Evolutionary conservation across 2,113 vertebrate species (phyloP), one percentile per base, ranked within the genome.

Genomic region (Aspiorhynchus laticeps): DNA sequence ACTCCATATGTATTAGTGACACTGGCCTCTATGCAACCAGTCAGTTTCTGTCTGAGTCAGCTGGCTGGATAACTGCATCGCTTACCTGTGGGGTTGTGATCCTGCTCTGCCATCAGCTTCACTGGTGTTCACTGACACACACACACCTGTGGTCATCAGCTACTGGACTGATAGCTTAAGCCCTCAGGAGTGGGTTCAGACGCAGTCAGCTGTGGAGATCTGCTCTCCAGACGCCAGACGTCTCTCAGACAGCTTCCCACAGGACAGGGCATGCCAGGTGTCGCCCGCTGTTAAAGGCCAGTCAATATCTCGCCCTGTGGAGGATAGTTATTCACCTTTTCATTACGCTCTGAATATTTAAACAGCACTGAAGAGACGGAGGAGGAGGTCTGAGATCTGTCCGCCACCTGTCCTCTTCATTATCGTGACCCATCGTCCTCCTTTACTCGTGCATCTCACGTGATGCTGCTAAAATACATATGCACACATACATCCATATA

Each of bases 341-440:
- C 94, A 94, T 95, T 94, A 94, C 88, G 91, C 88, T 78, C 88
- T 95, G 90, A 94, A 95, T 95, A 94, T 94, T 94, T 94, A 93
- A 95, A 92, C 83, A 93, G 91, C 89, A 90, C 92, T 7, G 92
- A 94, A 87, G 88, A 83, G 90, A 59, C 0, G 19, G 19, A 59
- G 53, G 53, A 59, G 53, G 53, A 59, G 53, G 21, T 90, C 83
- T 59, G 65, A 65, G 65, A 43, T 12, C 15, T 3, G 43, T 14
- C 31, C 65, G 85, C 26, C 48, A 80, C 81, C 43, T 63, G 75
- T 67, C 86, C 19, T 7, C 56, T 87, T 91, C 43, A 86, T 14
- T 59, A 26, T 48, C 31, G 21, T 61, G 56, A 61, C 56, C 51
- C 59, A 63, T 26, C 21, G 36, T 43, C 56, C 31, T 63, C 14